Base-by-base conservation (phyloP, 1,140 invertebrate genomes). In the Gryllus bimaculatus region DNA sequence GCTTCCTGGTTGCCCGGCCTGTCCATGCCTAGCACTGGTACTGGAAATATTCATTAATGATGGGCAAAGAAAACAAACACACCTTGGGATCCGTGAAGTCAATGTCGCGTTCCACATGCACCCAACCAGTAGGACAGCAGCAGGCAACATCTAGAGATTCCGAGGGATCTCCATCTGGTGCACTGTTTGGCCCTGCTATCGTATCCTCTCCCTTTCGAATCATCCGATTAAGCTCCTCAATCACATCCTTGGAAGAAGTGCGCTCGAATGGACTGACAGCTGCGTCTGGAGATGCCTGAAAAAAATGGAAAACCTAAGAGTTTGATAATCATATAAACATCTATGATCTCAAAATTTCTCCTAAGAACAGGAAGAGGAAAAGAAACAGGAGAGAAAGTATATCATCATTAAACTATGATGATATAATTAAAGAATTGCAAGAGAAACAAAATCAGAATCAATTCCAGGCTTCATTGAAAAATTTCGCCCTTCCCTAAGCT, bases 51-150 rank as follows among this genome's bases (percentile, higher is more conserved):
- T 39, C 26, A 39, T 39, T 39, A 39, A 39, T 39, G 26, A 1
- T 39, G 5, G 1, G 26, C 26, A 39, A 39, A 39, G 47, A 39
- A 75, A 75, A 75, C 8, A 73, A 73, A 49, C 48, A 83, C 86
- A 93, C 92, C 89, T 93, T 93, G n/a, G 92, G 92, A 87, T 93
- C 92, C 82, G 89, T 92, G 82, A 93, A 90, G 84, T 93, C 92
- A 80, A 93, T 91, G 82, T 93, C 91, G 78, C 90, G 88, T 84
- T 93, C 91, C 21, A 94, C 90, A 84, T 93, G 92, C 80, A 94
- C 89, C 92, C 92, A 94, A 79, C 92, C 92, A 7, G 92, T 93
- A 39, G 90, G 89, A 82, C 90, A 91, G 84, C 91, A 91, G 81
- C 91, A 89, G 20, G 90, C 90, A 78, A 88, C 86, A 85, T 92